These are phyloP conservation scores for Aythya baeri DNA, from an alignment of 2,113 vertebrate species.

Conservation along the genomic window DNA sequence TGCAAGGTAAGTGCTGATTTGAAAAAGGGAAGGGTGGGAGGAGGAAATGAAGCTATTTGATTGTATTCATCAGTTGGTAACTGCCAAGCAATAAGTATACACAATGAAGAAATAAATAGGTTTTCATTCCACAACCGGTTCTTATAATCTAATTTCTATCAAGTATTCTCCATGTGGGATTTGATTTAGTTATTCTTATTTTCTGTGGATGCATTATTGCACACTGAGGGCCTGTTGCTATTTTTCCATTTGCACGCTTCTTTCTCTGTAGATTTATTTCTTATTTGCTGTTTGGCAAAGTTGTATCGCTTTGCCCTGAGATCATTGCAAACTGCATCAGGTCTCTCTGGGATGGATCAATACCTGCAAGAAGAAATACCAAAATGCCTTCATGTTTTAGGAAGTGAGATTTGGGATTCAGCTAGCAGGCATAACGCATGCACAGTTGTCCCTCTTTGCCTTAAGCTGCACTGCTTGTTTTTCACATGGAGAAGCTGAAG, in stretches of 20 bases:
- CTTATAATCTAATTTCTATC: not conserved
- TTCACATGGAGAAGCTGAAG: not conserved
- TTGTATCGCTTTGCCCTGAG: not conserved
- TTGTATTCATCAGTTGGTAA: not conserved
- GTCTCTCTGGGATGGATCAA: not conserved
- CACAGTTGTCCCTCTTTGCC: not conserved
- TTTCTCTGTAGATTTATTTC: not conserved
- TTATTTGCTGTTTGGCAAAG: not conserved
- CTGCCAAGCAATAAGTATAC: not conserved
- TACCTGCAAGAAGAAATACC: not conserved
- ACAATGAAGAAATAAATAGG: not conserved
- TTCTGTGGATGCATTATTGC: not conserved
- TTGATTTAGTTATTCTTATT: not conserved
- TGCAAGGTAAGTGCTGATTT: not conserved
- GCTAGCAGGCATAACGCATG: fast-evolving
- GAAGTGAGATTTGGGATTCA: not conserved
- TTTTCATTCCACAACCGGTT: not conserved
- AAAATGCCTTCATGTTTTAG: not conserved
- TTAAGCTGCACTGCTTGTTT: not conserved
- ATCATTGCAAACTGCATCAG: not conserved
- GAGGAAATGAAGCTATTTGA: not conserved
- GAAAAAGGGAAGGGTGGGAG: not conserved
- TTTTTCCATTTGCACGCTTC: not conserved
- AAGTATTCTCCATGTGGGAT: not conserved
- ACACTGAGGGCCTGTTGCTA: not conserved